Evolutionary conservation across 2,888 invertebrate species (phyloP), one percentile per base, ranked within the genome.

Genomic region (Tanytarsus gracilentus): DNA sequence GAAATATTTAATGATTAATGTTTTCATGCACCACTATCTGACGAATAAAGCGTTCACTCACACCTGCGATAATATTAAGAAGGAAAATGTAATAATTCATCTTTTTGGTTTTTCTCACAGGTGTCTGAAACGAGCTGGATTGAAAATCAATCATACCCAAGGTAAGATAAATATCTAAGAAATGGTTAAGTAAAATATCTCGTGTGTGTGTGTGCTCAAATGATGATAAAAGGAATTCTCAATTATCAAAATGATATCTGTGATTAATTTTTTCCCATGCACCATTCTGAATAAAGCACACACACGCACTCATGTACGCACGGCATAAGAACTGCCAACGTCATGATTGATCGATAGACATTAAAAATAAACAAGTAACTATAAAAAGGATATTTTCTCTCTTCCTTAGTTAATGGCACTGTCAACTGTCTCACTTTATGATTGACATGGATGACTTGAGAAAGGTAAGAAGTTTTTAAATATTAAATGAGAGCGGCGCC

Each of bases 181-280:
- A 11, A 14, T 9, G 18, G 2, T 9, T 18, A 18, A 21, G 21
- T 40, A n/a, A n/a, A n/a, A n/a, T n/a, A n/a, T n/a, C n/a, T n/a
- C n/a, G n/a, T n/a, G n/a, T n/a, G n/a, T n/a, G n/a, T n/a, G n/a
- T 1, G 2, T 26, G 1, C 14, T 49, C 14, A 49, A 18, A 26
- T 49, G 49, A 49, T 25, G 49, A 49, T 27, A 26, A 49, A 26
- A 16, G 49, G 27, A 14, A 26, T 27, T 8, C 49, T 27, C 27
- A 26, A 8, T 14, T 5, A 49, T 27, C 26, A 49, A 49, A 23
- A 23, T 23, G 11, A 23, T 44, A 49, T 26, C 11, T 1, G 27
- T 49, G 49, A 49, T 49, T 49, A 18, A 14, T 11, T 16, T n/a
- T 18, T 49, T 49, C 55, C 55, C 55, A 55, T 55, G 55, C 55